Evolutionary conservation across 53 echinoderm and acorn worm species (phyloP).

Genomic region (Henricia sp.): DNA sequence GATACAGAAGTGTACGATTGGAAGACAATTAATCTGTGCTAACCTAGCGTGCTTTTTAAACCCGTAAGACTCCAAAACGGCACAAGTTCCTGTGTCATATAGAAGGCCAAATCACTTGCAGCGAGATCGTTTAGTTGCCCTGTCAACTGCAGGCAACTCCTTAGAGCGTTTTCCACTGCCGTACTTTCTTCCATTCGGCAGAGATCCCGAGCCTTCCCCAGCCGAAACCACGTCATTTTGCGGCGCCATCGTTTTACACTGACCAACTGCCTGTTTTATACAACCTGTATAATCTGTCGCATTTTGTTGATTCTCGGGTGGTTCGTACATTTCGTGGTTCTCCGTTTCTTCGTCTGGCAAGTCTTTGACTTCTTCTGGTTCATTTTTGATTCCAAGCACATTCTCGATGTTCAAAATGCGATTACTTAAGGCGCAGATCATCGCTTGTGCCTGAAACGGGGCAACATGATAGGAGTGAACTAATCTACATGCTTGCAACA

Average conservation of each 20-base stretch:
- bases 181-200: background rate
- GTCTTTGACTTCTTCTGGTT: background rate
- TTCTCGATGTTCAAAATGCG: constrained; percentile 73
- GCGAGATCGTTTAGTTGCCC: constrained; percentile 28
- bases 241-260: no score
- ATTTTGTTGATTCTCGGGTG: background rate
- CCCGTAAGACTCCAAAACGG: no score
- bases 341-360: background rate
- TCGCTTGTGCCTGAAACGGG: constrained; percentile 60
- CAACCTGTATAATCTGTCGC: background rate
- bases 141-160: background rate
- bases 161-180: constrained; percentile 28
- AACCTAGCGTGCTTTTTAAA: no score
- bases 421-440: constrained; percentile 74
- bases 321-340: background rate
- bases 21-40: no score
- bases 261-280: no score
- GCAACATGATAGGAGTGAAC: background rate
- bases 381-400: constrained; percentile 57
- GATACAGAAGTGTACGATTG: no score
- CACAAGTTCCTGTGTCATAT: no score
- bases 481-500: background rate
- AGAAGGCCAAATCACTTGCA: constrained; percentile 37
- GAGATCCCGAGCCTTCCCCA: background rate
- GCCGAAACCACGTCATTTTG: no score